Conservation (phyloP, 2,888 invertebrate species). For the Prosapia bicincta region DNA sequence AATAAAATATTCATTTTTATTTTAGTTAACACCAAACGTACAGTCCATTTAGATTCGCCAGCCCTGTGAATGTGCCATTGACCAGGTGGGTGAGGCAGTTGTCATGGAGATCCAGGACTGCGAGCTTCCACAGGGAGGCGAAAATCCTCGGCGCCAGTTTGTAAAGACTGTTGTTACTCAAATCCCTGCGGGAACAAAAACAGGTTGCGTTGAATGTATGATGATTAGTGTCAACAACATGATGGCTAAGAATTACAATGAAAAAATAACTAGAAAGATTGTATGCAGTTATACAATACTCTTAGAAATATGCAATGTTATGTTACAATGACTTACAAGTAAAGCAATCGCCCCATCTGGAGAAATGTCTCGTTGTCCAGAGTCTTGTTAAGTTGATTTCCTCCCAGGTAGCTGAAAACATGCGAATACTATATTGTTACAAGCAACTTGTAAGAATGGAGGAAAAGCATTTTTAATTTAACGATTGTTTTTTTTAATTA, state of each 20-base stretch:
- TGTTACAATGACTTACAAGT: constrained; percentile 42
- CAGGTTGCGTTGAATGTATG: neutral
- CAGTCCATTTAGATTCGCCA: constrained; percentile 44
- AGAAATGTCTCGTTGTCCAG: constrained; percentile 35
- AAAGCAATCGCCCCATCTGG: constrained; percentile 38
- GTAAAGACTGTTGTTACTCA: constrained; percentile 46
- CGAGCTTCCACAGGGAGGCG: constrained; percentile 45
- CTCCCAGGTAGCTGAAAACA: constrained; percentile 30
- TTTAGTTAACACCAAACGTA: too few relatives aligned
- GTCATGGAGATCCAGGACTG: constrained; percentile 42
- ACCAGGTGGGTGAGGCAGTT: constrained; percentile 44
- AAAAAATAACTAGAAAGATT: too few relatives aligned
- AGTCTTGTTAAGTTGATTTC: constrained; percentile 33
- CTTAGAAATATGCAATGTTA: too few relatives aligned
- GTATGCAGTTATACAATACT: too few relatives aligned
- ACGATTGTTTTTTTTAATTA: too few relatives aligned
- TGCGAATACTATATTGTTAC: too few relatives aligned
- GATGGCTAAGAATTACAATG: too few relatives aligned
- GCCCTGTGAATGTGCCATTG: constrained; percentile 42
- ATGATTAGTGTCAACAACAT: too few relatives aligned
- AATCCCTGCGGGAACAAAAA: constrained; percentile 41
- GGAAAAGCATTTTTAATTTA: too few relatives aligned
- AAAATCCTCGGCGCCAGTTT: constrained; percentile 44
- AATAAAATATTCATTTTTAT: too few relatives aligned
- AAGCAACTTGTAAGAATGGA: too few relatives aligned